Conservation (phyloP, 1,140 invertebrate species). For the Mylabris phalerata region DNA sequence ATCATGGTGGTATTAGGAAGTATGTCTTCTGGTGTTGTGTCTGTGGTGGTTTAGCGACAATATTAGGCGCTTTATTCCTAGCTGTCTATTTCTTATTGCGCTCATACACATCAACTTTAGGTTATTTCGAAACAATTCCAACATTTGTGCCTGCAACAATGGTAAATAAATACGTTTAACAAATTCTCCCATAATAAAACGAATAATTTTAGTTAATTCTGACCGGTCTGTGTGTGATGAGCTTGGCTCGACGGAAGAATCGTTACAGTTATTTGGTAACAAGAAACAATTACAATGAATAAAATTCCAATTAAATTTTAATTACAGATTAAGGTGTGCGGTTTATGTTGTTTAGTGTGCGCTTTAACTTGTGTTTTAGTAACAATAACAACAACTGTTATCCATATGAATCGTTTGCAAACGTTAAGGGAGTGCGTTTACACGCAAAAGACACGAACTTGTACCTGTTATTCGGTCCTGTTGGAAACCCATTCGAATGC, state of each 20-base stretch:
- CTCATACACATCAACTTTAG: constrained; percentile 70
- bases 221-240: constrained; percentile 78
- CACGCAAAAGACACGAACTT: constrained; percentile 65
- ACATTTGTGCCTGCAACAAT: constrained; percentile 74
- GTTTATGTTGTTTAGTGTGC: constrained; percentile 74
- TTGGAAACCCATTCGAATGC: constrained; percentile 51
- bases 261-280: constrained; percentile 78
- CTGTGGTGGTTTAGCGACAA: constrained; percentile 63
- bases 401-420: constrained; percentile 86
- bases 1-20: constrained; percentile 49
- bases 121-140: constrained; percentile 78
- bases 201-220: constrained; percentile 63
- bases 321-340: constrained; percentile 77
- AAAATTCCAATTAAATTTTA: constrained; percentile 15
- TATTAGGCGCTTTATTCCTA: constrained; percentile 66
- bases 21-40: constrained; percentile 71
- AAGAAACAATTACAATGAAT: constrained; percentile 31
- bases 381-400: constrained; percentile 86
- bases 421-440: constrained; percentile 81
- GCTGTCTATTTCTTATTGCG: constrained; percentile 68
- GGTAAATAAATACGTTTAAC: constrained; percentile 55
- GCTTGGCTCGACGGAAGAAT: constrained; percentile 72
- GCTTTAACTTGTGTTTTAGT: constrained; percentile 79
- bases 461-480: constrained; percentile 66
- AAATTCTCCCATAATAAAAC: constrained; percentile 51